A percentile compares a stretch with the other conserved stretches of the same genome.
phyloP scores from a whole-genome alignment of 1,140 invertebrate species.

The Microplitis demolitor region DNA sequence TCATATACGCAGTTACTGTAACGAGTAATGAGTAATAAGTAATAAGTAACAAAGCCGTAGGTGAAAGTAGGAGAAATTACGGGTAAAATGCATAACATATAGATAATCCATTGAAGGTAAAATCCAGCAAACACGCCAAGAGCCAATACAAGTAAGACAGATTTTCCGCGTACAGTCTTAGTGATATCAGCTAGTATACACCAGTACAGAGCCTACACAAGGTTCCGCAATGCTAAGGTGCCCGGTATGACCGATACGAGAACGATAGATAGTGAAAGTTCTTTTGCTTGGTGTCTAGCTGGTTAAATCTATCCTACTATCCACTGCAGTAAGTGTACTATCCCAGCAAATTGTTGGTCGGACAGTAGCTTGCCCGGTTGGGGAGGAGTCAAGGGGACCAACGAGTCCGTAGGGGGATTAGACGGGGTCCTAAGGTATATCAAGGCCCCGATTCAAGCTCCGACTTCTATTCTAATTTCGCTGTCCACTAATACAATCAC shows the following conservation, averaged over 20 bases:
- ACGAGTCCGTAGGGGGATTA: conserved; percentile 37
- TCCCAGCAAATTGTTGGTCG: neutral
- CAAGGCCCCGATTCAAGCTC: conserved; percentile 55
- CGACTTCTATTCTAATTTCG: conserved; percentile 57
- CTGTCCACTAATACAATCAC: conserved; percentile 52
- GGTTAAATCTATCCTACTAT: too few relatives aligned
- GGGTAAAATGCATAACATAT: too few relatives aligned
- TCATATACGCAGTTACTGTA: too few relatives aligned
- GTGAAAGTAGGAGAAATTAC: too few relatives aligned
- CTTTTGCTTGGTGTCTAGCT: conserved; percentile 5
- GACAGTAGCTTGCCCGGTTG: too few relatives aligned
- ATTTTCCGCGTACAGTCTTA: neutral
- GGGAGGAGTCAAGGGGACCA: neutral
- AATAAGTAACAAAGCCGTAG: too few relatives aligned
- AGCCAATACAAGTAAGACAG: neutral
- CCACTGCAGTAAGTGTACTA: too few relatives aligned
- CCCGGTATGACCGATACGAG: conserved; percentile 26
- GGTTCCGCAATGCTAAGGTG: conserved; percentile 51
- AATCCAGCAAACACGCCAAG: neutral
- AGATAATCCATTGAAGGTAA: neutral
- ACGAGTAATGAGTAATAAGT: too few relatives aligned
- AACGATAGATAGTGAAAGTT: conserved; percentile 60
- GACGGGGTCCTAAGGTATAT: conserved; percentile 57
- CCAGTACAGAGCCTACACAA: neutral
- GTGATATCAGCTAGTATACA: neutral